These are phyloP conservation scores for Dolichomitus sp. DNA, from an alignment of 2,888 invertebrate species.

Conservation along the genomic window DNA sequence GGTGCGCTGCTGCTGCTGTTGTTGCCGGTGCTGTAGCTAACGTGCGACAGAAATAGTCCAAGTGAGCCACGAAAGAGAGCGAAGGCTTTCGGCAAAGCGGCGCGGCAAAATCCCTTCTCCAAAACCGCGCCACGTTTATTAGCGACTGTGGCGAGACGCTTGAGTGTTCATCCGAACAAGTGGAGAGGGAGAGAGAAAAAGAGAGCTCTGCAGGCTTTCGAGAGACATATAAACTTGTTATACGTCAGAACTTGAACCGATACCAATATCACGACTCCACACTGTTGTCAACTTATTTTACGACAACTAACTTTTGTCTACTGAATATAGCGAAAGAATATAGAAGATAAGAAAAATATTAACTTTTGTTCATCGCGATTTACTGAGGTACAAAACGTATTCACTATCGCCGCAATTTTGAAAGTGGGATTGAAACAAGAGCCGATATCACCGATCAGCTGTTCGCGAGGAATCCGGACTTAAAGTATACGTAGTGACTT, in stretches of 20 bases:
- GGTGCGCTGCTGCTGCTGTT: conserved; percentile 46
- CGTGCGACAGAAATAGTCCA: conserved; percentile 74
- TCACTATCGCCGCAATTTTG: not conserved
- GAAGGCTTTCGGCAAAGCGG: conserved; percentile 46
- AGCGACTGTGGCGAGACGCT: conserved; percentile 14
- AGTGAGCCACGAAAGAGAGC: conserved; percentile 52
- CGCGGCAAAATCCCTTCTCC: conserved; percentile 4
- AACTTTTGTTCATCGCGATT: conserved; percentile 14
- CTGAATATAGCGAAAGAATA: not conserved
- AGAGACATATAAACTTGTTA: not conserved
- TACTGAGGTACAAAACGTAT: conserved; percentile 22
- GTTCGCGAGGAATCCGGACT: not conserved
- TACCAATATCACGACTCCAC: not conserved
- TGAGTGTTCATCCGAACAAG: conserved; percentile 11
- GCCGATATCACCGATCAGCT: conserved; percentile 24
- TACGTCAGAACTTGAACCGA: not conserved
- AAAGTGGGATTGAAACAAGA: not conserved
- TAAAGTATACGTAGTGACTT: not conserved
- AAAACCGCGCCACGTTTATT: conserved; percentile 1
- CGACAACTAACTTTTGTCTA: not conserved
- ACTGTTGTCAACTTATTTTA: not conserved
- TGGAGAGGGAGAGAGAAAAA: conserved; percentile 2
- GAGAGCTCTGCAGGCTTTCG: conserved; percentile 2
- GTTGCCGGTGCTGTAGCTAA: conserved; percentile 56
- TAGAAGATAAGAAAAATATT: not conserved